A percentile compares a stretch with the other conserved stretches of the same genome.
Conservation (phyloP, 92 coral and sea anemone genomes). For the Porites lobata region DNA sequence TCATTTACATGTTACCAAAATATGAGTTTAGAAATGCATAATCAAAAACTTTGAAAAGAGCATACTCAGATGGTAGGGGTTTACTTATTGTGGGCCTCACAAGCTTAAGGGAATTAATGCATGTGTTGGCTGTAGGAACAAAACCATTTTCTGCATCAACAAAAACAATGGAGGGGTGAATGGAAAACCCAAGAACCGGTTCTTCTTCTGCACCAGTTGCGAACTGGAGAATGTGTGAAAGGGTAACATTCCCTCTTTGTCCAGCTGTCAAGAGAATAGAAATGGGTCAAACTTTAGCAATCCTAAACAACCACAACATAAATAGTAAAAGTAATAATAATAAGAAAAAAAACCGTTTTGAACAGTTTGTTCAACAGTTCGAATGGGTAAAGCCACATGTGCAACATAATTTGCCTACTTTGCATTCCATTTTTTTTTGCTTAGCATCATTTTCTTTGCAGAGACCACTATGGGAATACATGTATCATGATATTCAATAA, state of each 20-base stretch:
- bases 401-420: too few relatives aligned
- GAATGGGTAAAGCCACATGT: too few relatives aligned
- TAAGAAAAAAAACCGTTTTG: background rate
- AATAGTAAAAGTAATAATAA: background rate
- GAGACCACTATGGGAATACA: too few relatives aligned
- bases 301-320: constrained; percentile 6
- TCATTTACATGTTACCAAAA: constrained; percentile 62
- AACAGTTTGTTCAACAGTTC: too few relatives aligned
- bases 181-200: constrained; percentile 78
- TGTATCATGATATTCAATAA: too few relatives aligned
- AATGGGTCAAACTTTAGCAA: constrained; percentile 23
- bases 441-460: too few relatives aligned
- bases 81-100: too few relatives aligned
- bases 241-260: constrained; percentile 60
- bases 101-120: too few relatives aligned
- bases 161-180: constrained; percentile 34
- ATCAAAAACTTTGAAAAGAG: constrained; percentile 63
- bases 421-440: too few relatives aligned
- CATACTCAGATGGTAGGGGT: too few relatives aligned
- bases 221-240: constrained; percentile 73
- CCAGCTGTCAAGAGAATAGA: constrained; percentile 71
- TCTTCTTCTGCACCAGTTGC: constrained; percentile 82
- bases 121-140: too few relatives aligned
- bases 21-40: constrained; percentile 65
- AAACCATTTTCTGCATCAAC: too few relatives aligned